Conservation (phyloP, 2,113 vertebrate genomes). For the Dicerorhinus sumatrensis region DNA sequence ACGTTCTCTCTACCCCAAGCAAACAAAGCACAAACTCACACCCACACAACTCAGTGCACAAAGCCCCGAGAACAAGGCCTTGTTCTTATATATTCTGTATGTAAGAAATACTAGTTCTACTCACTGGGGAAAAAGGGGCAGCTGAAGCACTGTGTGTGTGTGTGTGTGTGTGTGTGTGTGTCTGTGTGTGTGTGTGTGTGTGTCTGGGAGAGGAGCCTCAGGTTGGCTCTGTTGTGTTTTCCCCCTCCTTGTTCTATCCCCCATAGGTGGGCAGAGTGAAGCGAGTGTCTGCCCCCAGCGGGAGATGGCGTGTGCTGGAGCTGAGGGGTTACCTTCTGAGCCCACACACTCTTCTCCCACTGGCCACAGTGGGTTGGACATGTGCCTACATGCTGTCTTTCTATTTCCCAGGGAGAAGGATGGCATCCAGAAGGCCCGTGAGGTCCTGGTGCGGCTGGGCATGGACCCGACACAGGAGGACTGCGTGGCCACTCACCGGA, state of each 20-base stretch:
- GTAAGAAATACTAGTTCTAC: background rate
- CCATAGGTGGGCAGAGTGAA: background rate
- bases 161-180: too few species aligned
- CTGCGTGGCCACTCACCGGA: slow-evolving; percentile 91
- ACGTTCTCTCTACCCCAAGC: background rate
- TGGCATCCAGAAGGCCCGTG: slow-evolving; percentile 89
- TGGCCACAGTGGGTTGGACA: background rate
- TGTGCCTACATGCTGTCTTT: fast-evolving
- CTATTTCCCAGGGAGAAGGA: slow-evolving; percentile 90
- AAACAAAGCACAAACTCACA: background rate
- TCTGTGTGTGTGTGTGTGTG: background rate
- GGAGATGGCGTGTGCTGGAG: background rate
- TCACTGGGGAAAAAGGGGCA: background rate
- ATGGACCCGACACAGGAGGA: slow-evolving; percentile 92
- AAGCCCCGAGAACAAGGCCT: background rate
- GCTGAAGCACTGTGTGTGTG: background rate
- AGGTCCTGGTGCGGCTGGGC: slow-evolving; percentile 90
- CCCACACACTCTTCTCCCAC: fast-evolving
- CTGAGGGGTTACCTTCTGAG: background rate
- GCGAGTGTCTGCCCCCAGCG: background rate
- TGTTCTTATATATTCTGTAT: background rate
- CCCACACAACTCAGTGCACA: background rate
- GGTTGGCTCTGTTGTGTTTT: background rate
- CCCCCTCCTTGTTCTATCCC: background rate
- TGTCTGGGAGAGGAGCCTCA: background rate